These are phyloP conservation scores for Leucophenga varia DNA, from an alignment of 1,140 invertebrate species.

Conservation along the genomic window DNA sequence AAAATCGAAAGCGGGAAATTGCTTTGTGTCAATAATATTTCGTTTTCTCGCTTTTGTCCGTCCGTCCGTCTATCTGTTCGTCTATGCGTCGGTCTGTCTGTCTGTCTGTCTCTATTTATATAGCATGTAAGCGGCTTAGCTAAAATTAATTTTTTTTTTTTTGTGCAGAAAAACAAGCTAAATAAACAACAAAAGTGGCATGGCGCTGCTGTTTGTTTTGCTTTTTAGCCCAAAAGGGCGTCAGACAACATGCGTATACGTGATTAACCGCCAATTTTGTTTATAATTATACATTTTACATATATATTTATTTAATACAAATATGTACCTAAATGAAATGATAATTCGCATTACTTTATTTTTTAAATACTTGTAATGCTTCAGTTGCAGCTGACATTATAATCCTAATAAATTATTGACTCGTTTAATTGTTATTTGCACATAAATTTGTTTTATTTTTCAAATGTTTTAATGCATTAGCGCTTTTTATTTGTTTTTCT, in stretches of 20 bases:
- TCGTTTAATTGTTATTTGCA: conserved; percentile 10
- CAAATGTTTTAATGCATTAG: conserved; percentile 14
- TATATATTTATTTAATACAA: too few relatives aligned
- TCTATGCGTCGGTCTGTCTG: too few relatives aligned
- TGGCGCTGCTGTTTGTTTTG: too few relatives aligned
- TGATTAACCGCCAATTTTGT: too few relatives aligned
- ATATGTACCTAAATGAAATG: too few relatives aligned
- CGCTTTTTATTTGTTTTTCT: neutral
- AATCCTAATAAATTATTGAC: conserved; percentile 42
- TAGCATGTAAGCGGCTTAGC: conserved; percentile 41
- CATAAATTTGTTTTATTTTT: conserved; percentile 6
- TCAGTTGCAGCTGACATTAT: conserved; percentile 43
- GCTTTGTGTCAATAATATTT: conserved; percentile 23
- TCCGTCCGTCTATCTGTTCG: conserved; percentile 35
- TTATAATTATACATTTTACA: too few relatives aligned
- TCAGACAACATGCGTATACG: too few relatives aligned
- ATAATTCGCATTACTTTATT: too few relatives aligned
- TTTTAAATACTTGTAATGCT: too few relatives aligned
- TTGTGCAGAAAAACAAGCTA: conserved; percentile 15
- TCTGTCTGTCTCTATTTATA: too few relatives aligned
- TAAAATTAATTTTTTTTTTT: conserved; percentile 47
- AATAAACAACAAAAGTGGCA: neutral
- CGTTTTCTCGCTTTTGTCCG: neutral
- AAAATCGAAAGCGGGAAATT: too few relatives aligned
- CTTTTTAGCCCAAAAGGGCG: too few relatives aligned